Conservation (phyloP, 2,888 invertebrate species). For the Eristalis tenax region DNA sequence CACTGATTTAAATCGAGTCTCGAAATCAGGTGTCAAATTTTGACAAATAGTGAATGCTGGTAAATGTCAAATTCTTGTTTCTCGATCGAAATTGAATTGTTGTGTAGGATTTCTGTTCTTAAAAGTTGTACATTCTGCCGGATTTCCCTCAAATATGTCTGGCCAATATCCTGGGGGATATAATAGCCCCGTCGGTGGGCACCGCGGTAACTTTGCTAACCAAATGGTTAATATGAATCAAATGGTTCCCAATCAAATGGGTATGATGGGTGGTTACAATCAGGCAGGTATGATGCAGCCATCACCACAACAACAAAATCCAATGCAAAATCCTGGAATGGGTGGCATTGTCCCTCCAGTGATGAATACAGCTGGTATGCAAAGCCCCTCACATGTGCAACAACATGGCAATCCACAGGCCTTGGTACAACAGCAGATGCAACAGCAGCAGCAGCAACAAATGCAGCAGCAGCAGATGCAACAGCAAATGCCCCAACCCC, state of each 20-base stretch:
- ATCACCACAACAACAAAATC: constrained; percentile 68
- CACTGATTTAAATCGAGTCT: too few species aligned
- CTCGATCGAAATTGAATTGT: too few species aligned
- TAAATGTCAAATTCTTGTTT: too few species aligned
- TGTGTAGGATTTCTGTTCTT: neutral
- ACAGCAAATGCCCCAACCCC: constrained; percentile 65
- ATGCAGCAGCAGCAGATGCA: constrained; percentile 70
- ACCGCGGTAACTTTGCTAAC: constrained; percentile 75
- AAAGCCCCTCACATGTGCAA: constrained; percentile 72
- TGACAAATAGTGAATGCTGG: too few species aligned
- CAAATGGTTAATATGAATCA: constrained; percentile 73
- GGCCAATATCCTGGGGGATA: constrained; percentile 77
- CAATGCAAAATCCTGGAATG: constrained; percentile 71
- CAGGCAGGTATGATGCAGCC: constrained; percentile 72
- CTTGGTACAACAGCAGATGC: constrained; percentile 69
- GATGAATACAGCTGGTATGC: constrained; percentile 68
- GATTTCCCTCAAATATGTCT: constrained; percentile 73
- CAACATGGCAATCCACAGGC: constrained; percentile 64
- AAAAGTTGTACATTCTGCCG: neutral
- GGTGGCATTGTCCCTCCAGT: constrained; percentile 68
- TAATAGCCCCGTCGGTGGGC: constrained; percentile 75
- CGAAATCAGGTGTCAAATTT: too few species aligned
- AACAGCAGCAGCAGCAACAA: constrained; percentile 66
- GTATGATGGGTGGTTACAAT: constrained; percentile 73
- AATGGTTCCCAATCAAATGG: constrained; percentile 73